Conservation (phyloP, 2,888 invertebrate species). For the Punctoribates punctum region DNA sequence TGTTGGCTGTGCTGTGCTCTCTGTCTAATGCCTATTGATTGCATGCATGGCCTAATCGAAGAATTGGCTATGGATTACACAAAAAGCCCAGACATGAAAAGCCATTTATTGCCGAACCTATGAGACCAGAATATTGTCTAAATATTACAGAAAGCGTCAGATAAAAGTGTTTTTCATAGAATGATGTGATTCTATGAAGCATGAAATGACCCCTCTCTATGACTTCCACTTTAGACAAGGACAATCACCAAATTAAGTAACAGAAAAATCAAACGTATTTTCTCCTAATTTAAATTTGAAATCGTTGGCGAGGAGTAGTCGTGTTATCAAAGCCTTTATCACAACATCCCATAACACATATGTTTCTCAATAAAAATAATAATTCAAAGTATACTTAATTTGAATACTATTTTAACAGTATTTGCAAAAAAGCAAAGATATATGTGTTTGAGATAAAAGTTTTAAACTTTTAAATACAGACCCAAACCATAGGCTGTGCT, state of each 20-base stretch:
- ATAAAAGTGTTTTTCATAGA: background rate
- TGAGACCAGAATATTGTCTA: background rate
- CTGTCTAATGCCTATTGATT: background rate
- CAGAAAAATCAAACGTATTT: background rate
- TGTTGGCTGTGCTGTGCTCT: too few species aligned
- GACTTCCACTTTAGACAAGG: constrained; percentile 2
- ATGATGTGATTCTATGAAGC: constrained; percentile 13
- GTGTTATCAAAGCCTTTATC: constrained; percentile 2
- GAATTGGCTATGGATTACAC: constrained; percentile 22
- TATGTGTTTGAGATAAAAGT: background rate
- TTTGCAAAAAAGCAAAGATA: background rate
- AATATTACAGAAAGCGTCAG: background rate
- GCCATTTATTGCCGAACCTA: too few species aligned
- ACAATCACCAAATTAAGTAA: constrained; percentile 11
- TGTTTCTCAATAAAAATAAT: constrained; percentile 15
- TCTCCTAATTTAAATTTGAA: background rate
- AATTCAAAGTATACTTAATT: background rate
- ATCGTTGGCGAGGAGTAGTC: background rate
- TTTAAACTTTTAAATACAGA: background rate
- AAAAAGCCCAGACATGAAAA: too few species aligned
- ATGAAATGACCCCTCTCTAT: constrained; percentile 27
- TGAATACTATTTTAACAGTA: background rate
- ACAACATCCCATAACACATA: constrained; percentile 17
- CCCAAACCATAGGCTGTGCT: background rate
- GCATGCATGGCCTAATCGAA: constrained; percentile 35